Evolutionary conservation across 2,797 vertebrate species (phyloP), one percentile per base, ranked within the genome.

Genomic region (Natrix natrix): DNA sequence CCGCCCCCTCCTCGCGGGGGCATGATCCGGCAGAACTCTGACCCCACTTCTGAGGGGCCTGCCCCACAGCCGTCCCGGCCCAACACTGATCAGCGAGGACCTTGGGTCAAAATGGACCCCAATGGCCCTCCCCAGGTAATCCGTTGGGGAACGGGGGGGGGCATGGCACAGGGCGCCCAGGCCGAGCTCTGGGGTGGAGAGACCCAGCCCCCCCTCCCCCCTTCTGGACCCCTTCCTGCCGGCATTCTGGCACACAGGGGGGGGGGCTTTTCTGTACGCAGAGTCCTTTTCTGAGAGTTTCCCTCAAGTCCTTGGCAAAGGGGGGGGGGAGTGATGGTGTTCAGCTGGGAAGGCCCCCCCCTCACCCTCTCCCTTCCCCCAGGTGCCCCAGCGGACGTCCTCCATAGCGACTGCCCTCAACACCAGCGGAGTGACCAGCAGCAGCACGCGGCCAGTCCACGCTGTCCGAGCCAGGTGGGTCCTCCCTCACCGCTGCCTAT

Each of bases 321-420:
- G 11, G 6, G 91, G 59, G 17, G 1, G 17, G 57, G 22, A 0
- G 22, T 61, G 22, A 3, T 61, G 24, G 12, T 5, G 2, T 69
- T 32, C 13, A 32, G 13, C 26, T 11, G 26, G 61, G 61, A 11
- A 63, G 7, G 17, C 57, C 57, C 16, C 55, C 55, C 91, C n/a
- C 55, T 57, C 55, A 20, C n/a, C 0, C 55, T 26, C 2, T 60
- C 17, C 52, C 26, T 12, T 1, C 22, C 8, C 56, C 88, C 93
- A 99, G 99, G 98, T 99, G 96, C 99, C 99, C 54, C 99, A 99
- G 97, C 98, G 99, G 97, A 99, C 99, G 0, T 98, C 99, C 0
- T 99, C 99, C 60, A 99, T 99, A 63, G 99, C 99, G 66, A 98
- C 98, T 5, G 98, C 99, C 88, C 98, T 99, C 94, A 99, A 99